These are phyloP conservation scores for Acanthopagrus latus DNA, from an alignment of 2,797 vertebrate genomes.

Conservation along the genomic window DNA sequence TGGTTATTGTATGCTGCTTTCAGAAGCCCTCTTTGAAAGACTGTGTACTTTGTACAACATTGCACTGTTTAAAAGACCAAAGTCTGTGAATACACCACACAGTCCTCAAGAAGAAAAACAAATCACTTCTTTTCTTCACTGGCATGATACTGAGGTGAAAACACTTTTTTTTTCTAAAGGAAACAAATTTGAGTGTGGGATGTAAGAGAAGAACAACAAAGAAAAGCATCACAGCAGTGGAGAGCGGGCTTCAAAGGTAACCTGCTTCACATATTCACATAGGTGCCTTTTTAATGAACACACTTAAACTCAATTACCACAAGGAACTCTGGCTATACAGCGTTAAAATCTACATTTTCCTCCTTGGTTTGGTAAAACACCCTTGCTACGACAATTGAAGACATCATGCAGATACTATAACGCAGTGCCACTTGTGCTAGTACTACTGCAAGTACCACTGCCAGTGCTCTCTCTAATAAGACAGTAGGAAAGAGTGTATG, in stretches of 20 bases:
- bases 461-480: background rate
- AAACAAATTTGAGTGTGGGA: constrained; percentile 8
- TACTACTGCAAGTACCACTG: background rate
- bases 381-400: constrained; percentile 19
- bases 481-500: background rate
- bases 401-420: constrained; percentile 7
- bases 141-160: constrained; percentile 2
- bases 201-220: constrained; percentile 6
- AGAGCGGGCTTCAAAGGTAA: background rate
- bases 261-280: background rate
- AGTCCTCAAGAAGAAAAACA: constrained; percentile 2
- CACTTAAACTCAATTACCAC: background rate
- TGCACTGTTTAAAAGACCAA: constrained; percentile 21
- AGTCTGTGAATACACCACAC: constrained; percentile 17
- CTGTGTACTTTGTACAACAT: background rate
- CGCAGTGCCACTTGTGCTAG: background rate
- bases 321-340: background rate
- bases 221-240: background rate
- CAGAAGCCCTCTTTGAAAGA: constrained; percentile 1
- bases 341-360: background rate
- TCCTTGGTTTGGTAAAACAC: background rate
- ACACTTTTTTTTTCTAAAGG: constrained; percentile 9
- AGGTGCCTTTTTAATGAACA: constrained; percentile 5
- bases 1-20: constrained; percentile 11
- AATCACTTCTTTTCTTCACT: constrained; percentile 18